Conservation (phyloP, 1,140 invertebrate genomes). For the Brachionus rotundiformis region DNA sequence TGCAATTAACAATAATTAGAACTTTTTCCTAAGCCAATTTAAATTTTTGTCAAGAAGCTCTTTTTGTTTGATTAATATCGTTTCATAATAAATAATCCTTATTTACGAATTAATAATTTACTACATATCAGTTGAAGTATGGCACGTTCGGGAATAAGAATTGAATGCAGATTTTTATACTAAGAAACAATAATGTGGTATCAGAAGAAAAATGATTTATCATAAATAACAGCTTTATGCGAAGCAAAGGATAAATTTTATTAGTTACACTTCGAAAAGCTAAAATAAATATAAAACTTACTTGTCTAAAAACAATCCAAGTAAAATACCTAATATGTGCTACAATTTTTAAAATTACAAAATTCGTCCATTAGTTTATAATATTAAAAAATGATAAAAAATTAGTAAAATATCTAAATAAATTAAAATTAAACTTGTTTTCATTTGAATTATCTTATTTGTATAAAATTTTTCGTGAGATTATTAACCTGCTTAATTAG, state of each 20-base stretch:
- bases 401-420: no score
- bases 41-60: slow-evolving; percentile 3
- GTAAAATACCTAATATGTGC: no score
- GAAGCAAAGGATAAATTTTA: no score
- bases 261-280: no score
- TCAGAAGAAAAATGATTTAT: not conserved
- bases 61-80: slow-evolving; percentile 4
- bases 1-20: not conserved
- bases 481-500: not conserved
- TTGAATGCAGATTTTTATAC: not conserved
- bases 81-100: not conserved
- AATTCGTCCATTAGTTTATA: no score
- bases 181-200: not conserved
- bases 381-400: no score
- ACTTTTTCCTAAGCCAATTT: not conserved
- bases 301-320: no score
- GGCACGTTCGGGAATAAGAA: not conserved
- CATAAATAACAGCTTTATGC: no score
- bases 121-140: not conserved
- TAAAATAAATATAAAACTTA: no score
- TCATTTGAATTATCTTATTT: no score
- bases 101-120: not conserved
- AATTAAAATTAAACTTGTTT: no score
- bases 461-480: not conserved
- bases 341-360: no score